Evolutionary conservation across 1,140 invertebrate species (phyloP).

Genomic region (Eciton burchellii): DNA sequence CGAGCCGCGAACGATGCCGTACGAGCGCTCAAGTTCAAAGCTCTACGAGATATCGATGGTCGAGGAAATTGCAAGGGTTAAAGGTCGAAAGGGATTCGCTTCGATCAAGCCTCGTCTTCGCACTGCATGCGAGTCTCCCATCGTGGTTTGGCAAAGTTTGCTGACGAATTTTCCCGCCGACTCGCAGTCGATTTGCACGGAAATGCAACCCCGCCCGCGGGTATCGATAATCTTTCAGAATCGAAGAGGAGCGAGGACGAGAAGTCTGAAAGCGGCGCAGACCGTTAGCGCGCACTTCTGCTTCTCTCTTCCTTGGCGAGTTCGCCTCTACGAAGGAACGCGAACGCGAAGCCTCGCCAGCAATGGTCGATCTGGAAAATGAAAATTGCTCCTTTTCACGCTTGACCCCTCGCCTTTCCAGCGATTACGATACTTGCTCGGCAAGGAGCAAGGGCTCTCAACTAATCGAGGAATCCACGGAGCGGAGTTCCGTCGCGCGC

Average conservation of each 20-base stretch:
- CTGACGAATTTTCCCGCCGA: not conserved
- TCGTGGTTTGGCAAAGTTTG: no score
- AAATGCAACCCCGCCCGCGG: no score
- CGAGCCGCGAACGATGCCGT: slow-evolving; percentile 5
- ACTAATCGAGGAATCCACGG: slow-evolving; percentile 1
- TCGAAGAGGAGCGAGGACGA: no score
- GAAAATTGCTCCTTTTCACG: not conserved
- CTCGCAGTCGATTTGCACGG: not conserved
- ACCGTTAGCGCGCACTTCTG: no score
- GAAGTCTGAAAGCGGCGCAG: no score
- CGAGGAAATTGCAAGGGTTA: slow-evolving; percentile 70
- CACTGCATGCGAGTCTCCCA: no score
- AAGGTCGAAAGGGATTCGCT: slow-evolving; percentile 68
- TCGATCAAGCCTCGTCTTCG: not conserved
- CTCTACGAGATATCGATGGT: slow-evolving; percentile 65
- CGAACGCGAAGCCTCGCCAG: no score
- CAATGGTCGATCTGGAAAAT: not conserved
- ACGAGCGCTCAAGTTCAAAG: slow-evolving; percentile 63
- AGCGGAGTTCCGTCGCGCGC: not conserved
- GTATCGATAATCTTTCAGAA: not conserved
- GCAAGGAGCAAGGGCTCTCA: not conserved
- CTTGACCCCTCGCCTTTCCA: not conserved
- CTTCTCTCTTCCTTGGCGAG: no score
- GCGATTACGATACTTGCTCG: no score
- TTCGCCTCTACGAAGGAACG: no score